A percentile compares a stretch with the other conserved stretches of the same genome.
phyloP scores from a whole-genome alignment of 2,888 invertebrate species.

The Cremastinae sp. region DNA sequence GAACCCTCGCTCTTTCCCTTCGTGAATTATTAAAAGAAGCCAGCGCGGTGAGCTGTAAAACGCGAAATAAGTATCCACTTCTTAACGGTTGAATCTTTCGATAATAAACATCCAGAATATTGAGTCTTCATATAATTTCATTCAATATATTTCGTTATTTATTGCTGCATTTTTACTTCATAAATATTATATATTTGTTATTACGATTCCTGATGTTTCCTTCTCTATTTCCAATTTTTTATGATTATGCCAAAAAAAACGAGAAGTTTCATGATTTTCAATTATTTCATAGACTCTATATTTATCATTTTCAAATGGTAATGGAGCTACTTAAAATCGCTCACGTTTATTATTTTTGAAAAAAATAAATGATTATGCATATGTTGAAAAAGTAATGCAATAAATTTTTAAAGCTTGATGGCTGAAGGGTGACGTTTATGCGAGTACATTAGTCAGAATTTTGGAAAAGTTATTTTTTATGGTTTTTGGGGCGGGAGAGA shows the following conservation, averaged over 20 bases:
- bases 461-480: too few relatives aligned
- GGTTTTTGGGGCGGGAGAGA: too few relatives aligned
- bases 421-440: too few relatives aligned
- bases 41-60: conserved; percentile 31
- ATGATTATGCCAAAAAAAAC: background rate
- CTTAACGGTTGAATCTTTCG: background rate
- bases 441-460: too few relatives aligned
- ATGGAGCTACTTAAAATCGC: too few relatives aligned
- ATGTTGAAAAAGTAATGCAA: too few relatives aligned
- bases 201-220: background rate
- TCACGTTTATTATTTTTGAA: too few relatives aligned
- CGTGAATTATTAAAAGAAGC: conserved; percentile 14
- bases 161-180: background rate
- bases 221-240: background rate
- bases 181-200: background rate
- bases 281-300: background rate
- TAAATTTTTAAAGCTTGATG: too few relatives aligned
- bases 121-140: background rate
- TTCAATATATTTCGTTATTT: background rate
- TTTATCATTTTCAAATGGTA: too few relatives aligned
- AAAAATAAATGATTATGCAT: too few relatives aligned
- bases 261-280: background rate
- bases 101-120: background rate
- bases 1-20: conserved; percentile 1
- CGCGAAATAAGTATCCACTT: conserved; percentile 4